Evolutionary conservation across 2,888 invertebrate genomes (phyloP), one percentile per base, ranked within the genome.

Genomic region (Caenorhabditis panamensis): DNA sequence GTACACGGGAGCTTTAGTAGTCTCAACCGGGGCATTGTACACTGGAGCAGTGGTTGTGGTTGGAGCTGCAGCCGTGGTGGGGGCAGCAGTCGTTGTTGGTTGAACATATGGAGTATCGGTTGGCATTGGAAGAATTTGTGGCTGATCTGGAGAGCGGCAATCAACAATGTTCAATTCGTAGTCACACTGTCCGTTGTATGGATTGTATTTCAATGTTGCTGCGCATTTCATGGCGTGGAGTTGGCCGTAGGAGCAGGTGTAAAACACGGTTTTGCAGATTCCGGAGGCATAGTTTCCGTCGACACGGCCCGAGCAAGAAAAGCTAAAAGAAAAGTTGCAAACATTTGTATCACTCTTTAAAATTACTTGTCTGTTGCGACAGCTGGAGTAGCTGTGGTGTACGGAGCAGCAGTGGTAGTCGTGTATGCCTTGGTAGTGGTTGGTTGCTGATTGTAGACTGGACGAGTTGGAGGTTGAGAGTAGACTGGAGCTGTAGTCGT

Each of bases 181-280:
- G 64, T 86, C 86, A 61, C 86, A 86, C n/a, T 68, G 61, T 56
- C 75, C 79, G 11, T 37, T 56, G 62, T 83, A 82, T n/a, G 81
- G 61, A 44, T 84, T 86, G 81, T 62, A 86, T 20, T 81, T 68
- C 8, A 86, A 75, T 11, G 18, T 68, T 18, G n/a, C 59, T 31
- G 82, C 82, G 56, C 86, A 86, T 11, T 41, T 67, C 18, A 66
- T 53, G 18, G 72, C 53, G 1, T 62, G 44, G 31, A 68, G 8
- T 6, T 58, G 31, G 9, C 58, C 53, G 61, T 82, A 41, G 49
- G 73, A 79, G 73, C 86, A 86, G 11, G 31, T 31, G 72, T 79
- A 68, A 69, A 81, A 86, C 11, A 76, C 44, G 31, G 1, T 58
- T 9, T 63, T 47, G 66, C 86, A 86, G 4, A 16, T 9, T 11